Conservation (phyloP, 2,888 invertebrate genomes). For the Drosophila meridionalis region DNA sequence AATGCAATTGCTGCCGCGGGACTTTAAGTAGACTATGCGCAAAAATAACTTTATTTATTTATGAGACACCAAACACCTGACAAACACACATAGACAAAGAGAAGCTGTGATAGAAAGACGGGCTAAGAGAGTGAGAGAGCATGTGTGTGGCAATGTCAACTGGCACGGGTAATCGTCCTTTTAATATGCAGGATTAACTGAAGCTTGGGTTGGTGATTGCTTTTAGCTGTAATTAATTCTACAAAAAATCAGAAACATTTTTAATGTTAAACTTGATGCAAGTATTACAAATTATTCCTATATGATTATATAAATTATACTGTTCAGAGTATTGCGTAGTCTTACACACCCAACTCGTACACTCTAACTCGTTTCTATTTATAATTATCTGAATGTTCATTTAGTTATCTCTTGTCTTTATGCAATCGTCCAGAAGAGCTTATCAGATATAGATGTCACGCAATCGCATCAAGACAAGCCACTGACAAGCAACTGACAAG, state of each 20-base stretch:
- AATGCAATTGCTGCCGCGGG: slow-evolving; percentile 72
- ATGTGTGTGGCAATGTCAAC: not conserved
- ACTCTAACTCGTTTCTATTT: not conserved
- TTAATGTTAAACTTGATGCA: not conserved
- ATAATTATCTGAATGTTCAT: slow-evolving; percentile 10
- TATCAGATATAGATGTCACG: slow-evolving; percentile 36
- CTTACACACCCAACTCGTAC: not conserved
- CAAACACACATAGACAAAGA: slow-evolving; percentile 4
- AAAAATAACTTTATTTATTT: slow-evolving; percentile 77
- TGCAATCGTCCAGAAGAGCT: slow-evolving; percentile 18
- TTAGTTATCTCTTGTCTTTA: slow-evolving; percentile 24
- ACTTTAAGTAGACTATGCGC: slow-evolving; percentile 55
- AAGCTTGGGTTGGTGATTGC: not conserved
- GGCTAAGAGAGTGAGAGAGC: not conserved
- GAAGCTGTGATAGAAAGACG: not conserved
- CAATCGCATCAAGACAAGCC: slow-evolving; percentile 38
- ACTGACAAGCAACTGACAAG: slow-evolving; percentile 36
- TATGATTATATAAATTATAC: too few species aligned
- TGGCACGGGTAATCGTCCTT: slow-evolving; percentile 40
- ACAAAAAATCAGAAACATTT: not conserved
- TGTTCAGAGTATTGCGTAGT: not conserved
- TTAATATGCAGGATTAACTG: slow-evolving; percentile 25
- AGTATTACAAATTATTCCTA: too few species aligned
- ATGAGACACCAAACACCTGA: slow-evolving; percentile 66
- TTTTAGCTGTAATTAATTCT: slow-evolving; percentile 12